Evolutionary conservation across 1,140 invertebrate species (phyloP), one percentile per base, ranked within the genome.

Genomic region (Aplysia californica): DNA sequence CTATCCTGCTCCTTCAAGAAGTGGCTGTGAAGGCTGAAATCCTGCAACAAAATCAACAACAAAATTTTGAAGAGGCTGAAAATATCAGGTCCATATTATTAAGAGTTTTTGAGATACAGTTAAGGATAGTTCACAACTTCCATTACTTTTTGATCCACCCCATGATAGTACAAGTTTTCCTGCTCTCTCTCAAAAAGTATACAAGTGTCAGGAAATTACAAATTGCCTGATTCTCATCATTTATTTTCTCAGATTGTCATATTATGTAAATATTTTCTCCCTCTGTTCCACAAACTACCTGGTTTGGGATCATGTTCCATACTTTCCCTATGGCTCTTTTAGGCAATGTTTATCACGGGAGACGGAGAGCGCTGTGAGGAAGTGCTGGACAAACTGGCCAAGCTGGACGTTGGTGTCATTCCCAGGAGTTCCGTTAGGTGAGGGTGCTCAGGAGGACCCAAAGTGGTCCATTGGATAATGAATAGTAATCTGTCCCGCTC

Each of bases 371-470:
- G 78, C 61, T 85, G 83, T 74, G 89, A 90, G 65, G 77, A 80
- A 23, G 80, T 89, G 21, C 78, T 90, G 1, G 81, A 86, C 29
- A 74, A 78, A 21, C 69, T 90, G 20, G 70, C 80, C 44, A 77
- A 81, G 1, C 56, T 79, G 58, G 87, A 86, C 3, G 84, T 90
- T 58, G 88, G 88, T 20, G 58, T 75, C 36, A 82, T 77, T 15
- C 55, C 69, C 5, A 76, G 82, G 15, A 84, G 87, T 29, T 84
- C 85, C 23, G 68, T 90, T 44, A 85, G 87, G 89, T 90, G 75
- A 79, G 67, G 33, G 41, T n/a, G n/a, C n/a, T n/a, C n/a, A n/a
- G n/a, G n/a, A n/a, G n/a, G n/a, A n/a, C n/a, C n/a, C n/a, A n/a
- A n/a, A n/a, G n/a, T n/a, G n/a, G n/a, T n/a, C n/a, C n/a, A n/a